These are phyloP conservation scores for Drosophila quadrilineata DNA, from an alignment of 1,140 invertebrate species.

Conservation along the genomic window DNA sequence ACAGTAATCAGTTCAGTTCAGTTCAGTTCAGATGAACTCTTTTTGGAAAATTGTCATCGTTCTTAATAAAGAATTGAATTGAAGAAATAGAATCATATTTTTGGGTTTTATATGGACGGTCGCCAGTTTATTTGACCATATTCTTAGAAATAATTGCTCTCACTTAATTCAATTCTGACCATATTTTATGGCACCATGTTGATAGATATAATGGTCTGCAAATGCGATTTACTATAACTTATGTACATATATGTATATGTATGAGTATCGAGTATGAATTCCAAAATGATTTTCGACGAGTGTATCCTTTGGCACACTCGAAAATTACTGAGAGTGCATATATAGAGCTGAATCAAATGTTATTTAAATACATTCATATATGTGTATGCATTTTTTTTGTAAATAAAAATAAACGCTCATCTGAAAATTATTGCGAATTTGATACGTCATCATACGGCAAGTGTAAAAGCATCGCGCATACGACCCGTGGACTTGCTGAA, in stretches of 20 bases:
- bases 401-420: slow-evolving; percentile 25
- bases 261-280: too few species aligned
- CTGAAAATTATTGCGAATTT: slow-evolving; percentile 16
- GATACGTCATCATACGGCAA: slow-evolving; percentile 33
- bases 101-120: not conserved
- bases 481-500: slow-evolving; percentile 25
- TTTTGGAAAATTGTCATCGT: slow-evolving; percentile 67
- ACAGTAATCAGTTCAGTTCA: slow-evolving; percentile 51
- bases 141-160: slow-evolving; percentile 26
- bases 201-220: slow-evolving; percentile 9
- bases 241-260: slow-evolving; percentile 2
- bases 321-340: too few species aligned
- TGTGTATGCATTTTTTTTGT: too few species aligned
- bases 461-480: slow-evolving; percentile 29
- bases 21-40: slow-evolving; percentile 49
- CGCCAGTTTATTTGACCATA: too few species aligned
- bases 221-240: not conserved
- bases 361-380: not conserved
- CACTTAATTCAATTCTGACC: slow-evolving; percentile 30
- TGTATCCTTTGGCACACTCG: too few species aligned
- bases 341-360: not conserved
- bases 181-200: not conserved
- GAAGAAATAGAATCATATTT: slow-evolving; percentile 23
- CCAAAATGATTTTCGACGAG: too few species aligned
- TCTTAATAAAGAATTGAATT: slow-evolving; percentile 43